A percentile compares a stretch with the other conserved stretches of the same genome.
Conservation (phyloP, 2,113 vertebrate genomes). For the Odontophorus gujanensis region DNA sequence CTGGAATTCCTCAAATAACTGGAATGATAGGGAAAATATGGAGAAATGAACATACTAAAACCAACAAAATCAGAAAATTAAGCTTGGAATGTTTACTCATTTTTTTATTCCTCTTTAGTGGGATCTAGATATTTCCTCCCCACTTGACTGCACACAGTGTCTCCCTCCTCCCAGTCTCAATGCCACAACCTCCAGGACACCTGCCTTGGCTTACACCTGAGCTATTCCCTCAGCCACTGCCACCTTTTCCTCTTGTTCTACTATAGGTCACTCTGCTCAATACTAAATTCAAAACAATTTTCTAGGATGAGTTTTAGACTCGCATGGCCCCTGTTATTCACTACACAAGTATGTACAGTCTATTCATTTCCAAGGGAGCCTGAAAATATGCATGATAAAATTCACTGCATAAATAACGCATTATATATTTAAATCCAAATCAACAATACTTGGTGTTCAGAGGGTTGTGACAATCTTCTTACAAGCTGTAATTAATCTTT, state of each 20-base stretch:
- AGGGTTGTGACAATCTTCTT: not conserved
- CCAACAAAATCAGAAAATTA: not conserved
- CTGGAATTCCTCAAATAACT: not conserved
- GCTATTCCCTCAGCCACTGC: not conserved
- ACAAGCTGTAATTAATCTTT: not conserved
- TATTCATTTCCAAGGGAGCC: not conserved
- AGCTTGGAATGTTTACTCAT: not conserved
- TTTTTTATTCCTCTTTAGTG: not conserved
- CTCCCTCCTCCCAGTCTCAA: not conserved
- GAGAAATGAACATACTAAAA: not conserved
- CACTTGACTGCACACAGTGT: fast-evolving
- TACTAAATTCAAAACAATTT: not conserved
- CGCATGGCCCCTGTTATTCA: not conserved
- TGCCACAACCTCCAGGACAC: not conserved
- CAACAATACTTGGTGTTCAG: not conserved
- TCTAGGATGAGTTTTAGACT: not conserved
- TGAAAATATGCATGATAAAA: not conserved
- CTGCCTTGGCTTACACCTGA: not conserved
- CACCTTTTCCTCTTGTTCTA: not conserved
- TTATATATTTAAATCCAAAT: not conserved
- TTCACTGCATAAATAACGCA: not conserved
- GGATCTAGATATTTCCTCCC: not conserved
- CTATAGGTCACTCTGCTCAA: not conserved
- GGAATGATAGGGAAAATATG: not conserved
- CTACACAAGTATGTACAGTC: not conserved